Evolutionary conservation across 2,888 invertebrate genomes (phyloP), one percentile per base, ranked within the genome.

Genomic region (Brenthis hecate): DNA sequence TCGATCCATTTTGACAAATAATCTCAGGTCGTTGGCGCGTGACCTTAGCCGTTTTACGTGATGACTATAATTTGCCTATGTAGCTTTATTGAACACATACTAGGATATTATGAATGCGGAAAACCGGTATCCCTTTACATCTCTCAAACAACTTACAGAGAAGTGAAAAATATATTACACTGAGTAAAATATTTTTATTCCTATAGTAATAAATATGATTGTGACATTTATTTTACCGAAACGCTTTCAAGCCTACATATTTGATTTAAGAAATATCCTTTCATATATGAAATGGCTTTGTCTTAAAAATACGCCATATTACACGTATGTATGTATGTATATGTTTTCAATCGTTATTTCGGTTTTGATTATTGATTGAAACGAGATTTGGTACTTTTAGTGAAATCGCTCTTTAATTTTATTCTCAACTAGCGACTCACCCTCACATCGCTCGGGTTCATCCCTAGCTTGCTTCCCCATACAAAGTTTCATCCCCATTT

Each of bases 1-100:
- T 86, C 88, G 87, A 91, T 92, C 88, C 87, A 88, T 87, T 88
- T 85, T 88, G 86, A 89, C 90, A 89, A 90, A 91, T 91, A 91
- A 91, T 88, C 87, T 86, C 85, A 86, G 84, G 81, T 85, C 82
- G 88, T 82, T 89, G 88, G 89, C 80, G 89, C 88, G 88, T 86
- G 84, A 84, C 87, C 85, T 85, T 82, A 83, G 82, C 82, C 84
- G 85, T n/a, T 85, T 87, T 84, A 85, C 82, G 85, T 84, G 86
- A 86, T 84, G 82, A 86, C 86, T 87, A 85, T 85, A 84, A 86
- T 88, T 88, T 88, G 85, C 86, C 80, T 86, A 80, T 19, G 19
- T 75, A 84, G 81, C 76, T 74, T 36, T 53, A 63, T 81, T 77
- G 76, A 75, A 43, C 48, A 14, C 11, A 54, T 55, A 47, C 28